Conservation (phyloP, 2,113 vertebrate species). For the Cynopterus brachyotis region DNA sequence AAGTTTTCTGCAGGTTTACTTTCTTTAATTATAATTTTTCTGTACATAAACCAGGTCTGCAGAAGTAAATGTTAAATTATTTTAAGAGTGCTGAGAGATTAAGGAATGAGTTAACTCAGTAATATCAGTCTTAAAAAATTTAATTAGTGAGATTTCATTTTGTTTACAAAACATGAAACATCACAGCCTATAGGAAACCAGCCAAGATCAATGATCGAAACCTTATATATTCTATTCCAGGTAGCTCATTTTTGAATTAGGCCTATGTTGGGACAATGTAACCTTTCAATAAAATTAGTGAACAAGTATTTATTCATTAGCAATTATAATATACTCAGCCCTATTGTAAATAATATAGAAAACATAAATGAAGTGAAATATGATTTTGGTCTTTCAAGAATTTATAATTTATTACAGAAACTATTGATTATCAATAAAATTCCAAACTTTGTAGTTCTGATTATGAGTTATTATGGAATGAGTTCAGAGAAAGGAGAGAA, state of each 20-base stretch:
- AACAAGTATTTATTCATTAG: neutral
- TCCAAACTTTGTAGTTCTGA: neutral
- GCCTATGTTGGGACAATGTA: neutral
- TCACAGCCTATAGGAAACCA: neutral
- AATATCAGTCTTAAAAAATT: neutral
- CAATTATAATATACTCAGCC: neutral
- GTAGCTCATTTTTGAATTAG: neutral
- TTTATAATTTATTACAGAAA: neutral
- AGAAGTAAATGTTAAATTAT: neutral
- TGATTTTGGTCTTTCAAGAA: neutral
- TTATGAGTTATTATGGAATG: neutral
- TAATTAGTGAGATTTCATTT: conserved; percentile 28
- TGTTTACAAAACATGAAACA: neutral
- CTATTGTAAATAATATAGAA: neutral
- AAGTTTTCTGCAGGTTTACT: neutral
- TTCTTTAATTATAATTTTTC: conserved; percentile 9
- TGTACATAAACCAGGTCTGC: neutral
- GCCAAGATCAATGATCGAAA: neutral
- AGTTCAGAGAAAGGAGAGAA: neutral
- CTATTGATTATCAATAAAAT: neutral
- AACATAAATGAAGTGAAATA: neutral
- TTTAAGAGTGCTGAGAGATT: neutral
- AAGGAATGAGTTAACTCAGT: neutral
- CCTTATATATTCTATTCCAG: neutral
- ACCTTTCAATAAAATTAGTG: conserved; percentile 1